Conservation (phyloP, 1,140 invertebrate genomes). For the Anastrepha obliqua region DNA sequence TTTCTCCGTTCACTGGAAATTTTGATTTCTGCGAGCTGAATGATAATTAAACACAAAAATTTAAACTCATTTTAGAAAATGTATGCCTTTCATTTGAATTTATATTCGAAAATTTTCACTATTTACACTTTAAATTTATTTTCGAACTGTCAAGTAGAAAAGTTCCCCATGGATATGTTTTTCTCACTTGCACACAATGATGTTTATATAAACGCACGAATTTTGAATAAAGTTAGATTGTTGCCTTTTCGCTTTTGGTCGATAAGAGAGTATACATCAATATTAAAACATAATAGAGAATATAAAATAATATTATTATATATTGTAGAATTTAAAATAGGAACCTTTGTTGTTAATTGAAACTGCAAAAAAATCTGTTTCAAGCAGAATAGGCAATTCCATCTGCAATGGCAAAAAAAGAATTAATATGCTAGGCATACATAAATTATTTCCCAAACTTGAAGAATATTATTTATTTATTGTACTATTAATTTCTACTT, state of each 20-base stretch:
- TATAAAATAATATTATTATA: too few relatives aligned
- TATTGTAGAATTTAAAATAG: too few relatives aligned
- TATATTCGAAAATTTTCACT: slow-evolving; percentile 34
- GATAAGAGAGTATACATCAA: background rate
- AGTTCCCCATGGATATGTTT: background rate
- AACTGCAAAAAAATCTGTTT: too few relatives aligned
- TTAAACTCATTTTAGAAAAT: background rate
- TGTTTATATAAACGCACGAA: too few relatives aligned
- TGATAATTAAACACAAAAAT: background rate
- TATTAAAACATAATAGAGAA: background rate
- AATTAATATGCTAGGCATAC: too few relatives aligned
- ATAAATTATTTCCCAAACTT: too few relatives aligned
- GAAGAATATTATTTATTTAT: too few relatives aligned
- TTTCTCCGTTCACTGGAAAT: background rate
- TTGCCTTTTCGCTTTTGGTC: background rate
- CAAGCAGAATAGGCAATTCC: too few relatives aligned
- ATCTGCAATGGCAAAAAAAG: too few relatives aligned
- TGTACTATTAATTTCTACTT: too few relatives aligned
- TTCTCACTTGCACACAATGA: background rate
- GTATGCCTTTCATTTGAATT: slow-evolving; percentile 16
- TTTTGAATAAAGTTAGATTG: background rate
- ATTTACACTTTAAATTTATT: slow-evolving; percentile 37
- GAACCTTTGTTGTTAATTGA: too few relatives aligned
- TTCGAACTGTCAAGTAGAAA: background rate
- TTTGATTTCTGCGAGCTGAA: background rate